phyloP scores from a whole-genome alignment of 2,888 invertebrate species.

The Sylvicola cinctus region DNA sequence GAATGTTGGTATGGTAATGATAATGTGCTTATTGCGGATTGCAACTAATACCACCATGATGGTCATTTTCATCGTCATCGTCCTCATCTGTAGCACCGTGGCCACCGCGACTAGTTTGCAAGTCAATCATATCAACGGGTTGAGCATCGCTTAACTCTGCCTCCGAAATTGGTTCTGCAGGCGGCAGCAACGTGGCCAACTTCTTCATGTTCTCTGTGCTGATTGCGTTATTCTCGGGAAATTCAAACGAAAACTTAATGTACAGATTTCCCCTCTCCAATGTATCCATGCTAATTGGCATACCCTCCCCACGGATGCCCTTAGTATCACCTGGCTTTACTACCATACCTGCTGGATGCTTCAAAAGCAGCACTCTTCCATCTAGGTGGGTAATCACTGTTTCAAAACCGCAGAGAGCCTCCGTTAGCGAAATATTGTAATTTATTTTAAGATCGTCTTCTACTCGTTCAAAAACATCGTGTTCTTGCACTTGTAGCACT shows the following conservation, averaged over 20 bases:
- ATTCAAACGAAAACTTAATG: constrained; percentile 67
- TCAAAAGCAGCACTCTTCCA: constrained; percentile 61
- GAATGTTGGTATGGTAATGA: no score
- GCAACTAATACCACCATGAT: no score
- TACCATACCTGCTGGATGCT: constrained; percentile 58
- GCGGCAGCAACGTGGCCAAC: constrained; percentile 55
- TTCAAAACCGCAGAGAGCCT: constrained; percentile 78
- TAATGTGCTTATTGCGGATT: no score
- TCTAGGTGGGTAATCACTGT: constrained; percentile 77
- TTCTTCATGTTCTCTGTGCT: constrained; percentile 40
- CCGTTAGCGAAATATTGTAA: constrained; percentile 57
- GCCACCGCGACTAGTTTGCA: no score
- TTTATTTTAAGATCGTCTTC: constrained; percentile 55
- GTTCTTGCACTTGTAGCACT: constrained; percentile 59
- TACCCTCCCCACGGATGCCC: constrained; percentile 67
- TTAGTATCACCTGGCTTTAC: constrained; percentile 65
- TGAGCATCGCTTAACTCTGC: no score
- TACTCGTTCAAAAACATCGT: constrained; percentile 57
- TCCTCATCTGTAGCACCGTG: no score
- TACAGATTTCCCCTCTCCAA: constrained; percentile 73
- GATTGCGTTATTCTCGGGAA: constrained; percentile 69
- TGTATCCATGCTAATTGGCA: constrained; percentile 71
- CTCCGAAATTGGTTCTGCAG: constrained; percentile 44
- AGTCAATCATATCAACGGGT: no score
- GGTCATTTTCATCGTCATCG: no score